Percentiles rank a stretch among this genome's conserved stretches.
These are phyloP conservation scores for Dendrolimus punctatus DNA, from an alignment of 1,140 invertebrate species.

Conservation along the genomic window DNA sequence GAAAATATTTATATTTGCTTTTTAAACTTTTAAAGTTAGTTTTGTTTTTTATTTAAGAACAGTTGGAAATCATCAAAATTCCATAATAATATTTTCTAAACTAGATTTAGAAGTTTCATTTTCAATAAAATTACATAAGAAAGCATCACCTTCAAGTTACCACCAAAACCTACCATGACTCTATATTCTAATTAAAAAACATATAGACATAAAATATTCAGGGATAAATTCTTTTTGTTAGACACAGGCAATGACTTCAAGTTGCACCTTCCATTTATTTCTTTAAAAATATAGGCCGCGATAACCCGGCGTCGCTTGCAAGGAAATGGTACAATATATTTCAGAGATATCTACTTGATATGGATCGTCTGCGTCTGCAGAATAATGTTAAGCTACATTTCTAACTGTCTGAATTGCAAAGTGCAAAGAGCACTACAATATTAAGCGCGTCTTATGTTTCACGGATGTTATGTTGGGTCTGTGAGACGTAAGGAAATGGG, in stretches of 20 bases:
- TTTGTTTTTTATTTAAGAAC: background rate
- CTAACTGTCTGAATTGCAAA: constrained; percentile 8
- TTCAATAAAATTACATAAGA: too few species aligned
- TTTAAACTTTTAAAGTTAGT: too few species aligned
- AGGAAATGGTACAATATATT: constrained; percentile 43
- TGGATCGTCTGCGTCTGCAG: constrained; percentile 24
- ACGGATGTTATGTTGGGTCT: background rate
- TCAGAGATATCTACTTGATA: constrained; percentile 31
- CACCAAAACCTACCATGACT: too few species aligned
- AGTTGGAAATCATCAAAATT: too few species aligned
- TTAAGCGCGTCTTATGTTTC: background rate
- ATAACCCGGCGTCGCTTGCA: constrained; percentile 28
- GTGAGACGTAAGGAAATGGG: too few species aligned
- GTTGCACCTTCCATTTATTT: constrained; percentile 39
- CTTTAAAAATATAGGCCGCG: constrained; percentile 42
- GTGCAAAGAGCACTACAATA: constrained; percentile 5
- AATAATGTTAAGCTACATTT: constrained; percentile 24
- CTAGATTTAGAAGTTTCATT: too few species aligned
- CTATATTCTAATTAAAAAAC: too few species aligned
- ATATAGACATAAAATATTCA: too few species aligned
- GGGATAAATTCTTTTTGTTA: background rate
- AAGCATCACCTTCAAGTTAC: too few species aligned
- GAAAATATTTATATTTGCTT: too few species aligned
- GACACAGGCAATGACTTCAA: constrained; percentile 19
- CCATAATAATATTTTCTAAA: too few species aligned